Base-by-base conservation (phyloP, 1,140 invertebrate genomes). In the Philaenus spumarius region DNA sequence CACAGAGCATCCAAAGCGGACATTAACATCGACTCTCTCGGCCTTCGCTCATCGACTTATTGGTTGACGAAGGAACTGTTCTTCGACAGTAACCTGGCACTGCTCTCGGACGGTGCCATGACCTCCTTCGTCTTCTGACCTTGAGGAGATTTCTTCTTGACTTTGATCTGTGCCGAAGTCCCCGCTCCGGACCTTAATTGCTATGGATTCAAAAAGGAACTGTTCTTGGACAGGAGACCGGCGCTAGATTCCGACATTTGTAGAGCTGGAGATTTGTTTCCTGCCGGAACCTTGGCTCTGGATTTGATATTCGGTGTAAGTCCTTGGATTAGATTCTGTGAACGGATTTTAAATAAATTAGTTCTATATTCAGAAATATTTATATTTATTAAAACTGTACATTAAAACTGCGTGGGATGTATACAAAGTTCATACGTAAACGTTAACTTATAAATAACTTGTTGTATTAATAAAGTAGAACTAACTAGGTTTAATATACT, bases 181-280 rank as follows among this genome's bases (percentile, higher is more conserved):
- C 22, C 20, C 11, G 23, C 15, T 50, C 26, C 22, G 14, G 15
- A 12, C 35, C 47, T 50, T 50, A 24, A 37, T 37, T 58, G 48
- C 48, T 68, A 72, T 64, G 70, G 68, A 66, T 65, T 72, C 6
- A 72, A 55, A 64, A 74, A 74, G 51, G 71, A 73, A 60, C 69
- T 73, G 61, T 73, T 74, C 42, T 74, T 74, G 5, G 71, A 68
- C 22, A 75, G 69, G 34, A 75, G 65, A 14, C 69, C 70, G n/a
- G 70, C 73, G 45, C 69, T 74, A 60, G 77, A 78, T 47, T 78
- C 75, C 0, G 77, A 78, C 68, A 78, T 75, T 2, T 74, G 69
- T 50, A 77, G 70, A 15, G 72, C 71, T 2, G 71, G 68, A 17
- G 71, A 67, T 55, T 73, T 77, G 1, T 40, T 70, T 37, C 71